Evolutionary conservation across 2,888 invertebrate species (phyloP).

Genomic region (Thysanoteuthis rhombus): DNA sequence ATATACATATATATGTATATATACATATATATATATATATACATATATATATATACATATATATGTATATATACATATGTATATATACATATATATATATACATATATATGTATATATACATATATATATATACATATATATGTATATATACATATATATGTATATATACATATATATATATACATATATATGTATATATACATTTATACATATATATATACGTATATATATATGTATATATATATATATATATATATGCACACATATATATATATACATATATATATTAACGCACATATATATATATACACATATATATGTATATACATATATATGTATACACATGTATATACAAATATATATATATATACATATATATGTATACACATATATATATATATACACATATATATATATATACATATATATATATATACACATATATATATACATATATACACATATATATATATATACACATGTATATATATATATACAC

Average conservation of each 20-base stretch:
- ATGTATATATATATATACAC: too few species aligned
- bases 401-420: too few species aligned
- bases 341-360: too few species aligned
- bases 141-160: not conserved
- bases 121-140: not conserved
- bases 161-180: not conserved
- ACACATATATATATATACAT: not conserved
- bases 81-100: not conserved
- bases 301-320: too few species aligned
- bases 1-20: not conserved
- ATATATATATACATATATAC: too few species aligned
- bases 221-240: not conserved
- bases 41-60: not conserved
- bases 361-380: too few species aligned
- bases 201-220: not conserved
- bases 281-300: too few species aligned
- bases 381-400: too few species aligned
- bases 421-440: too few species aligned
- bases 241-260: not conserved
- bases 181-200: not conserved
- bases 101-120: not conserved
- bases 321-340: too few species aligned
- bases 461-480: too few species aligned
- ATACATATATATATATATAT: not conserved
- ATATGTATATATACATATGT: not conserved